Evolutionary conservation across 2,888 invertebrate species (phyloP).

Genomic region (Nezara viridula): DNA sequence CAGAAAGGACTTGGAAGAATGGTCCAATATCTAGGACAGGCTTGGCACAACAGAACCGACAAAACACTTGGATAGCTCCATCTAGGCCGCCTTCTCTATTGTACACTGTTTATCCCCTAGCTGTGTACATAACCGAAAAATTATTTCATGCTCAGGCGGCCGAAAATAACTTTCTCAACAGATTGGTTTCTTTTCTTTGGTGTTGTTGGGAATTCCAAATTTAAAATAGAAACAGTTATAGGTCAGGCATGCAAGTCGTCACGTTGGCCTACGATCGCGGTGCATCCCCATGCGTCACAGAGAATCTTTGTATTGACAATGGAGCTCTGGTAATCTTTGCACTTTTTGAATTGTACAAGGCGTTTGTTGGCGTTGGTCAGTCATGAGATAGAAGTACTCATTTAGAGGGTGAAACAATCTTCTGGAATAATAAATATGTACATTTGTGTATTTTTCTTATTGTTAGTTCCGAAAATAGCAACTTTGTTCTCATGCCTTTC

Average conservation of each 20-base stretch:
- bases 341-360: too few species aligned
- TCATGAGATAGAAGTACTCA: too few species aligned
- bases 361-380: too few species aligned
- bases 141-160: neutral
- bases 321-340: too few species aligned
- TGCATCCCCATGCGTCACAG: neutral
- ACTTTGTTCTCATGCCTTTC: too few species aligned
- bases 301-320: neutral
- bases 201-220: neutral
- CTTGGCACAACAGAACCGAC: neutral
- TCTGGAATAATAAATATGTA: too few species aligned
- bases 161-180: constrained; percentile 3
- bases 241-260: neutral
- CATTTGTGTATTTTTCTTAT: too few species aligned
- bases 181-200: neutral
- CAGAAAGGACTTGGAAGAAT: constrained; percentile 39
- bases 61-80: neutral
- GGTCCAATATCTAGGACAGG: neutral
- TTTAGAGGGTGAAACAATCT: too few species aligned
- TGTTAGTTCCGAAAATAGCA: too few species aligned
- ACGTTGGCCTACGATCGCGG: too few species aligned
- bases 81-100: neutral
- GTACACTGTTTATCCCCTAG: constrained; percentile 4
- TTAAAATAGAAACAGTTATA: constrained; percentile 19
- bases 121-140: constrained; percentile 7